These are phyloP conservation scores for Ctenicera cuprea DNA, from an alignment of 2,888 invertebrate genomes.

Conservation along the genomic window DNA sequence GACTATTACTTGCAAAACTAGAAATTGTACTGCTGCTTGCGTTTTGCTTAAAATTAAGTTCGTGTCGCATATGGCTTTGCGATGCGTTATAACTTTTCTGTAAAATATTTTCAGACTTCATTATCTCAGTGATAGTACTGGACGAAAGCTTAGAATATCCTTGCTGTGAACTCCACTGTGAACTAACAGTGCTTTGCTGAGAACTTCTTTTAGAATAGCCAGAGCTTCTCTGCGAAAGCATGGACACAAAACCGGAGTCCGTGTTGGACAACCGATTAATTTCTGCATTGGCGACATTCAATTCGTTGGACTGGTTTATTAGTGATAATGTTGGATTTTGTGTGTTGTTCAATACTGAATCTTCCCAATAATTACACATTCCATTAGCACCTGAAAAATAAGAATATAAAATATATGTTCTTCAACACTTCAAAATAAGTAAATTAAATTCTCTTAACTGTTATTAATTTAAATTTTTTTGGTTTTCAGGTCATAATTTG, in stretches of 20 bases:
- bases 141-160: slow-evolving; percentile 51
- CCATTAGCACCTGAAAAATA: slow-evolving; percentile 62
- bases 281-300: slow-evolving; percentile 62
- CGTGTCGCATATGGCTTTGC: slow-evolving; percentile 38
- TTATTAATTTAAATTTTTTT: too few relatives aligned
- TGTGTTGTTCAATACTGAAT: slow-evolving; percentile 61
- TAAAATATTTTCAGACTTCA: slow-evolving; percentile 64
- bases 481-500: too few relatives aligned
- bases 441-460: too few relatives aligned
- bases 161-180: slow-evolving; percentile 66
- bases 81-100: slow-evolving; percentile 55
- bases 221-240: slow-evolving; percentile 79
- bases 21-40: slow-evolving; percentile 37
- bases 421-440: slow-evolving; percentile 2
- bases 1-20: slow-evolving; percentile 46
- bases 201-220: slow-evolving; percentile 78
- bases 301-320: slow-evolving; percentile 62
- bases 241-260: slow-evolving; percentile 79
- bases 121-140: slow-evolving; percentile 58
- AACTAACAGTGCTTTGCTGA: slow-evolving; percentile 76
- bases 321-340: slow-evolving; percentile 65
- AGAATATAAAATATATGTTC: background rate
- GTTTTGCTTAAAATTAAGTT: slow-evolving; percentile 42
- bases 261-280: slow-evolving; percentile 70
- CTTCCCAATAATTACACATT: slow-evolving; percentile 65